phyloP scores from a whole-genome alignment of 2,888 invertebrate genomes.

The Meteorus colon region DNA sequence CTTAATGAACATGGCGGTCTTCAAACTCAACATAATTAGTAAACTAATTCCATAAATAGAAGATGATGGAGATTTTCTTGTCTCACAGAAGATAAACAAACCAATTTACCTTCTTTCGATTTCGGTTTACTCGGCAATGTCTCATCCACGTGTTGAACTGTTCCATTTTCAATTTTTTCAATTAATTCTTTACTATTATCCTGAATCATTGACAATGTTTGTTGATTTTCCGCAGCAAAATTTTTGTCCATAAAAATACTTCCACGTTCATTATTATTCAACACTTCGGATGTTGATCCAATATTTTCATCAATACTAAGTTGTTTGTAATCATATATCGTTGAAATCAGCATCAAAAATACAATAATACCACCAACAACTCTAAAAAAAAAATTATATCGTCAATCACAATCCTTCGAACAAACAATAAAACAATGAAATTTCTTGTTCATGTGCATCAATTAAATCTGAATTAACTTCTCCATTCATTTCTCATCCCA shows the following conservation, averaged over 20 bases:
- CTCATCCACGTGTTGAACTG: not conserved
- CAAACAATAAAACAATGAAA: too few relatives aligned
- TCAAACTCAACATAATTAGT: too few relatives aligned
- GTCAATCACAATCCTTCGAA: not conserved
- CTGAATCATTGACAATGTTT: constrained; percentile 65
- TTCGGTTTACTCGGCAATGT: constrained; percentile 41
- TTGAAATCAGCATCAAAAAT: constrained; percentile 78
- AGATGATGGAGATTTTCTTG: not conserved
- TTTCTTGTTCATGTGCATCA: too few relatives aligned
- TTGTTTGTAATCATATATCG: constrained; percentile 80
- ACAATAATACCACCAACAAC: constrained; percentile 74
- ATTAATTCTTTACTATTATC: constrained; percentile 73
- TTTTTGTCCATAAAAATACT: constrained; percentile 75
- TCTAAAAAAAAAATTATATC: constrained; percentile 69
- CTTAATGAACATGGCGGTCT: too few relatives aligned
- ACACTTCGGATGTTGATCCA: constrained; percentile 68
- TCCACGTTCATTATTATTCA: constrained; percentile 69
- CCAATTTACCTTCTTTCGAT: constrained; percentile 54
- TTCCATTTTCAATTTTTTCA: constrained; percentile 60
- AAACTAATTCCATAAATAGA: too few relatives aligned
- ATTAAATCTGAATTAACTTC: not conserved
- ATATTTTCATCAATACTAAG: constrained; percentile 74
- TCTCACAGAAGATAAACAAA: not conserved
- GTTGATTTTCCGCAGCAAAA: constrained; percentile 56
- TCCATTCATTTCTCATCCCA: not conserved